Conservation (phyloP, 2,888 invertebrate species). For the Achlya flavicornis region DNA sequence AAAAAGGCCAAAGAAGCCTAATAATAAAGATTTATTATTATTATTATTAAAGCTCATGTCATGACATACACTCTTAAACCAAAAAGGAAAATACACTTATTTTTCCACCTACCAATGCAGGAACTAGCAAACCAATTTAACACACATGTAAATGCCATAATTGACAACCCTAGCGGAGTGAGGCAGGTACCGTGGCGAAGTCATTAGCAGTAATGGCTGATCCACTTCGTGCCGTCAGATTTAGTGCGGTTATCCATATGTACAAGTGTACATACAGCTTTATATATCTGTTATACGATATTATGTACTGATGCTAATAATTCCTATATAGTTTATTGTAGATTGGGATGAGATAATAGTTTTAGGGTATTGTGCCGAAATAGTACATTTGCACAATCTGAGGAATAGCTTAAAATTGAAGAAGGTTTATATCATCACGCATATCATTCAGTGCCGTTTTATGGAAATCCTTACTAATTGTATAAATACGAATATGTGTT, state of each 20-base stretch:
- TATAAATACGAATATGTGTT: no score
- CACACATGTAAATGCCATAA: background rate
- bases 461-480: no score
- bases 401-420: no score
- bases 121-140: background rate
- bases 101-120: background rate
- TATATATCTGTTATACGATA: constrained; percentile 21
- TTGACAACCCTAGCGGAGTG: constrained; percentile 55
- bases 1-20: no score
- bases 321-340: background rate
- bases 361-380: background rate
- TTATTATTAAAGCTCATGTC: no score
- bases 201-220: constrained; percentile 84
- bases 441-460: no score
- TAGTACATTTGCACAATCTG: background rate
- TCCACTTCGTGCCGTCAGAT: constrained; percentile 69
- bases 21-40: no score
- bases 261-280: constrained; percentile 28
- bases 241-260: constrained; percentile 67
- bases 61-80: background rate
- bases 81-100: background rate
- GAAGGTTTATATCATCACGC: no score
- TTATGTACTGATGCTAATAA: constrained; percentile 1
- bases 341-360: background rate
- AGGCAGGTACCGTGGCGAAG: constrained; percentile 77